These are phyloP conservation scores for Lutjanus erythropterus DNA, from an alignment of 2,113 vertebrate species.

Conservation along the genomic window DNA sequence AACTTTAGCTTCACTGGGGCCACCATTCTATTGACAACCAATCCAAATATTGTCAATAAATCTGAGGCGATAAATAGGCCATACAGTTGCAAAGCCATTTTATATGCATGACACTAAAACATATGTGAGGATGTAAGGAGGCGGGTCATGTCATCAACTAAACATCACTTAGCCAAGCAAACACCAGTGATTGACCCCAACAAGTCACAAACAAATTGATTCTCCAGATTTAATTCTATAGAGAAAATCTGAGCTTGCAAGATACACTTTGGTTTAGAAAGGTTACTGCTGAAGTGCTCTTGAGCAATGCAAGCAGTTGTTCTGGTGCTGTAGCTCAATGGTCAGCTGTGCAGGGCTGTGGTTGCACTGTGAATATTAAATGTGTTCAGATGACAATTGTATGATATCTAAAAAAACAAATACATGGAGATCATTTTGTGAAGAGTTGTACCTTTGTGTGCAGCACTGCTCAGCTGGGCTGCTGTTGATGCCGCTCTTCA, in stretches of 20 bases:
- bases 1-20: no score
- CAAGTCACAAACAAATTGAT: neutral
- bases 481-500: conserved; percentile 45
- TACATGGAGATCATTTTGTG: neutral
- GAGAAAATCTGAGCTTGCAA: no score
- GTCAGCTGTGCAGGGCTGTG: neutral
- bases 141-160: neutral
- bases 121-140: neutral
- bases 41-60: neutral
- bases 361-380: neutral
- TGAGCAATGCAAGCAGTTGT: no score
- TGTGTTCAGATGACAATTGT: neutral
- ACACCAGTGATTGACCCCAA: neutral
- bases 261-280: no score
- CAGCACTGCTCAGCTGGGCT: conserved; percentile 13
- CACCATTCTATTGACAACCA: neutral
- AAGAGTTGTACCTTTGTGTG: conserved; percentile 39
- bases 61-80: neutral
- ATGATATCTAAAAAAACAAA: neutral
- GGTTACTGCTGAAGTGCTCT: no score
- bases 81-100: neutral
- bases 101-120: neutral
- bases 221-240: neutral
- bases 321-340: neutral
- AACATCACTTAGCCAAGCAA: neutral